Percentiles rank a stretch among this genome's conserved stretches.
Conservation (phyloP, 92 coral and sea anemone species). For the Porites divaricata region DNA sequence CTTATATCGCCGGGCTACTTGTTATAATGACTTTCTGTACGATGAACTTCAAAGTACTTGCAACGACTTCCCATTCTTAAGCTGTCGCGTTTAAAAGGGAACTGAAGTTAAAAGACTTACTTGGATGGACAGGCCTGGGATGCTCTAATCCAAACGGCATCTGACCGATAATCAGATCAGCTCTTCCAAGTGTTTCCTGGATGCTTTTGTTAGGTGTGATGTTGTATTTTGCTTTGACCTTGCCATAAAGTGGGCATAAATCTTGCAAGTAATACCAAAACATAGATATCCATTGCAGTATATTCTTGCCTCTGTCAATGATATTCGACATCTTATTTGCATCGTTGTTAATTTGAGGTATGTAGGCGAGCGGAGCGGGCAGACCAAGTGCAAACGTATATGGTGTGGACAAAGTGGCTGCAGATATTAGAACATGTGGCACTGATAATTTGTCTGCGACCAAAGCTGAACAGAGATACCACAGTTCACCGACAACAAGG, state of each 20-base stretch:
- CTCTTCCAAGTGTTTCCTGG: constrained; percentile 41
- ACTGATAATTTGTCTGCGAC: constrained; percentile 44
- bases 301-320: constrained; percentile 30
- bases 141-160: constrained; percentile 24
- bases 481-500: constrained; percentile 44
- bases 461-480: constrained; percentile 46
- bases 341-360: constrained; percentile 16
- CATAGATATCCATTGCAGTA: not conserved
- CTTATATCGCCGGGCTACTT: too few relatives aligned
- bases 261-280: not conserved
- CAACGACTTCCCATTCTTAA: too few relatives aligned
- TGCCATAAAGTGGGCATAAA: constrained; percentile 7
- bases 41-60: too few relatives aligned
- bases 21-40: too few relatives aligned
- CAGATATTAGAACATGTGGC: constrained; percentile 39
- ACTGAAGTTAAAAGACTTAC: not conserved
- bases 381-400: constrained; percentile 1
- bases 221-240: constrained; percentile 35
- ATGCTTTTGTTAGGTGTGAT: constrained; percentile 53
- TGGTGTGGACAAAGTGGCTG: constrained; percentile 16
- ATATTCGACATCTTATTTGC: not conserved
- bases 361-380: constrained; percentile 35
- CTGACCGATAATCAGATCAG: constrained; percentile 44
- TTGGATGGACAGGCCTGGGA: constrained; percentile 37
- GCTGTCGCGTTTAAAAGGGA: too few relatives aligned